A percentile compares a stretch with the other conserved stretches of the same genome.
Evolutionary conservation across 2,113 vertebrate genomes (phyloP).

Genomic region (Anthoscopus minutus): DNA sequence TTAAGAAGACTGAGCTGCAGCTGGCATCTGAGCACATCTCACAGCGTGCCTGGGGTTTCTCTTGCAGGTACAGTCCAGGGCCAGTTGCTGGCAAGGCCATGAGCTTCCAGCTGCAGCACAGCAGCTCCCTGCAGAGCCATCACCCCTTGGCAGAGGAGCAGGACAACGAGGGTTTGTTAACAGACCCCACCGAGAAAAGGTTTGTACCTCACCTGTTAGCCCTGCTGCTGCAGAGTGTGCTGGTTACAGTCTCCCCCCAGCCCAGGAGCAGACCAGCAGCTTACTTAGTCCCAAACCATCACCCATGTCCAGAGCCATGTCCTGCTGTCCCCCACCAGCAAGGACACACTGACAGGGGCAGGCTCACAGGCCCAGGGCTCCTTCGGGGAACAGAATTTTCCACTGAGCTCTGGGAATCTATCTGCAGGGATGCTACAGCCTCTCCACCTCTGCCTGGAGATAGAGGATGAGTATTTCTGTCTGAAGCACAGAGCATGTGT

Average conservation of each 20-base stretch:
- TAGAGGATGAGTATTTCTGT: neutral
- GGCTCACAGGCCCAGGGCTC: neutral
- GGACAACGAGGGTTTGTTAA: neutral
- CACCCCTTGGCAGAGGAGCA: neutral
- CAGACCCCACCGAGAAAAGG: constrained; percentile 62
- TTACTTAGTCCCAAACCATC: neutral
- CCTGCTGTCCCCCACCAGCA: neutral
- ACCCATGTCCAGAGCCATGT: neutral
- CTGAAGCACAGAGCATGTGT: neutral
- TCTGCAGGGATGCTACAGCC: neutral
- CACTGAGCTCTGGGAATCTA: neutral
- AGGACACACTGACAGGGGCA: neutral
- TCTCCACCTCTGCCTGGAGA: neutral
- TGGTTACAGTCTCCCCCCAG: neutral
- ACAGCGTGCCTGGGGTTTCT: neutral
- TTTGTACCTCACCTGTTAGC: neutral
- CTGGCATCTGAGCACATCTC: neutral
- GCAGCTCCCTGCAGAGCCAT: neutral
- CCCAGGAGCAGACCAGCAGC: neutral
- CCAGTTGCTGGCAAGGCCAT: neutral
- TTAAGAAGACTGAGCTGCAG: neutral
- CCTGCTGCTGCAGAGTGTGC: fast-evolving
- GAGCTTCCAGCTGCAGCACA: constrained; percentile 32
- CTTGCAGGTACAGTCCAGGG: constrained; percentile 7
- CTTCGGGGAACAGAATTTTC: neutral